Percentiles rank a stretch among this genome's conserved stretches.
Conservation (phyloP, 2,888 invertebrate genomes). For the Philereme vetulata region DNA sequence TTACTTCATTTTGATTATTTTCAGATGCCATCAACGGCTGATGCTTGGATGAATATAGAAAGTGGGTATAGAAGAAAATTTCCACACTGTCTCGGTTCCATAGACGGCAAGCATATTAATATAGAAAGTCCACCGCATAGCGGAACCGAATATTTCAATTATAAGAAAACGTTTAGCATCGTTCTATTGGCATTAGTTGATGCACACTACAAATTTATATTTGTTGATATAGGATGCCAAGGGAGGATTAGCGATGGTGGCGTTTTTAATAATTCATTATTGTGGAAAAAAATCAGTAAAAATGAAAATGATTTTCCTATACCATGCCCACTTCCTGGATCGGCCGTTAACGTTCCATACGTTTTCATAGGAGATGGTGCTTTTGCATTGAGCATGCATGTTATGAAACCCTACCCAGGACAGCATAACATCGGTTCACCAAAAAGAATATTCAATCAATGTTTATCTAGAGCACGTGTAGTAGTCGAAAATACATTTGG, state of each 20-base stretch:
- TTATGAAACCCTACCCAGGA: conserved; percentile 19
- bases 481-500: no score
- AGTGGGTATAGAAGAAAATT: no score
- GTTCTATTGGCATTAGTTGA: conserved; percentile 4
- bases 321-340: no score
- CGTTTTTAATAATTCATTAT: conserved; percentile 24
- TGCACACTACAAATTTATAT: conserved; percentile 24
- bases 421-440: no score
- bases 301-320: no score
- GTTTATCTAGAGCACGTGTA: no score
- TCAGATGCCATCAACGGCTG: no score
- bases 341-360: conserved; percentile 23
- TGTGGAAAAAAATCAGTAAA: no score
- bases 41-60: no score
- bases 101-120: not conserved
- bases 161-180: conserved; percentile 6
- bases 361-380: conserved; percentile 32
- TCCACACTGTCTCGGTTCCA: not conserved
- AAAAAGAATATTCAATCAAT: no score
- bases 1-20: no score
- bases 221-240: conserved; percentile 35
- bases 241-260: conserved; percentile 35
- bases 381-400: conserved; percentile 23
- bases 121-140: not conserved
- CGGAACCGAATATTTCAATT: conserved; percentile 6